Evolutionary conservation across 2,797 vertebrate species (phyloP).

Genomic region (Sarcoramphus papa): DNA sequence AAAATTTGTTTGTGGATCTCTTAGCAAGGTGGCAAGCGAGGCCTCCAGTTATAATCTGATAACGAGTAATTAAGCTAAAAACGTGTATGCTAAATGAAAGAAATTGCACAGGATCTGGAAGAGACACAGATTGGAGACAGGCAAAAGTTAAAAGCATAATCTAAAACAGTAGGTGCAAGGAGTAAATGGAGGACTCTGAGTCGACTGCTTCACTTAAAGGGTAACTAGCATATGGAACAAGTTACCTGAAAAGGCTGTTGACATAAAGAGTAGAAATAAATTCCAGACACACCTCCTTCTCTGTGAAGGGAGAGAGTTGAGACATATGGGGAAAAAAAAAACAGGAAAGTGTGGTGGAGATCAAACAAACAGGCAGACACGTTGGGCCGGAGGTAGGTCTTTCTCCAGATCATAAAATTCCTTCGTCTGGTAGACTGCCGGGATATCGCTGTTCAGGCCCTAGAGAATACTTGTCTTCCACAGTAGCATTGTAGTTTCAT

Average conservation of each 20-base stretch:
- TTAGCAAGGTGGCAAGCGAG: not conserved
- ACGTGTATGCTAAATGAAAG: not conserved
- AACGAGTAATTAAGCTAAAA: not conserved
- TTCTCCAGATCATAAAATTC: constrained; percentile 8
- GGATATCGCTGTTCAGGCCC: not conserved
- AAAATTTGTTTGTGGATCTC: not conserved
- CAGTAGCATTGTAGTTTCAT: not conserved
- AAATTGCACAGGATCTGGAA: not conserved
- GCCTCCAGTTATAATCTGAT: not conserved
- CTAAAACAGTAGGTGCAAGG: constrained; percentile 6
- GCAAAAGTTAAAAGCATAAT: not conserved
- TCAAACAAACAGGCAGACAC: constrained; percentile 4
- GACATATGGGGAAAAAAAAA: not conserved
- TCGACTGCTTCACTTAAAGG: not conserved
- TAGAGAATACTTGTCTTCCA: not conserved
- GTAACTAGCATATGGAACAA: constrained; percentile 30
- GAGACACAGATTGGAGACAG: not conserved
- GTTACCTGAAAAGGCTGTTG: constrained; percentile 27
- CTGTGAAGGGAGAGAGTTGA: not conserved
- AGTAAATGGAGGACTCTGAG: not conserved
- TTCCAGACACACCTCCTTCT: constrained; percentile 1
- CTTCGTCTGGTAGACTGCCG: not conserved
- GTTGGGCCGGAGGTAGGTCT: not conserved
- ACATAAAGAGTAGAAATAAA: constrained; percentile 14
- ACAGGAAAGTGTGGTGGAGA: not conserved